These are phyloP conservation scores for Sebastes diaconus DNA, from an alignment of 2,797 vertebrate species.

Conservation along the genomic window DNA sequence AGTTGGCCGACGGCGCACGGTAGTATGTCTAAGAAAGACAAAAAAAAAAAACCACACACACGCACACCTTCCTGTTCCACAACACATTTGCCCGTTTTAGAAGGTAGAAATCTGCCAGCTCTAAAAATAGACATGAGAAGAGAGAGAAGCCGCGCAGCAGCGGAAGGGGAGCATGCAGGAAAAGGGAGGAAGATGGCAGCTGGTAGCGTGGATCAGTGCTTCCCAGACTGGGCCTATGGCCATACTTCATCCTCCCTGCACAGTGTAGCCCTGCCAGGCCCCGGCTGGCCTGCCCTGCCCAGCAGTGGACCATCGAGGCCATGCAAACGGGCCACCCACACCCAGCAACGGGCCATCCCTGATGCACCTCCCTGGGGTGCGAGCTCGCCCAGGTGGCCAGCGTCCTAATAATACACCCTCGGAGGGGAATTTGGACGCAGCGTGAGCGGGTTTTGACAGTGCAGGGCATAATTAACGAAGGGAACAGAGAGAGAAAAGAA, in stretches of 20 bases:
- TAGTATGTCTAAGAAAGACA: slow-evolving; percentile 62
- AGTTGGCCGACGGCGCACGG: slow-evolving; percentile 26
- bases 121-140: slow-evolving; percentile 85
- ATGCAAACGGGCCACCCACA: slow-evolving; percentile 45
- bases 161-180: slow-evolving; percentile 76
- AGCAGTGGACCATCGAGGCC: slow-evolving; percentile 58
- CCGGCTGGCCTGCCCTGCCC: slow-evolving; percentile 54
- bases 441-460: slow-evolving; percentile 40
- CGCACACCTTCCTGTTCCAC: slow-evolving; percentile 72
- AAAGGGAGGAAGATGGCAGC: slow-evolving; percentile 80
- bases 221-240: slow-evolving; percentile 76
- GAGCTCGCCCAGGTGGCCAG: slow-evolving; percentile 43
- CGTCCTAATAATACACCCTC: slow-evolving; percentile 59
- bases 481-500: slow-evolving; percentile 30
- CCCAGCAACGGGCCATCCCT: slow-evolving; percentile 49
- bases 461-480: slow-evolving; percentile 61
- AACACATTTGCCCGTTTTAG: slow-evolving; percentile 82
- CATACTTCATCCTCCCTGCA: slow-evolving; percentile 59
- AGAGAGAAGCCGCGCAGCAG: slow-evolving; percentile 74
- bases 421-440: slow-evolving; percentile 58
- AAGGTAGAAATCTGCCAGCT: slow-evolving; percentile 83
- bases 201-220: slow-evolving; percentile 76
- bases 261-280: slow-evolving; percentile 52
- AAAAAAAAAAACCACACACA: slow-evolving; percentile 3
- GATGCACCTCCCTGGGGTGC: slow-evolving; percentile 25